Evolutionary conservation across 2,888 invertebrate species (phyloP), one percentile per base, ranked within the genome.

Genomic region (Ormyrus nitidulus): DNA sequence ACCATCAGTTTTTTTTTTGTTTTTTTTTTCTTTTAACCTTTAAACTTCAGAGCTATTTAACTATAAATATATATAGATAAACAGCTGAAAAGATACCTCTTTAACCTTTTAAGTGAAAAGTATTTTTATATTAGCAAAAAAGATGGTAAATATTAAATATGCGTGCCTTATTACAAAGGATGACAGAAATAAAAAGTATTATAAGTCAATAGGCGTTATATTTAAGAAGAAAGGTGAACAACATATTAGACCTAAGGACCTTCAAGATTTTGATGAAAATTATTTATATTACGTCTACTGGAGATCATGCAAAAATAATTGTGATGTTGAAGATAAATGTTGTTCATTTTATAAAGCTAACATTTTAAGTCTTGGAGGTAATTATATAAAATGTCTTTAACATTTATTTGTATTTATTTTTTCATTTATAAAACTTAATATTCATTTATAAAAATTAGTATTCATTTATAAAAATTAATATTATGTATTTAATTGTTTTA

Each of bases 311-410:
- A 62, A 62, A 44, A 62, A 11, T 6, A 46, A 9, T 3, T 62
- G 62, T n/a, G 46, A 48, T 2, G 46, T 48, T 49, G 11, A 46
- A n/a, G 62, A 62, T 11, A 44, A 48, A 62, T 62, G 62, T 3
- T 62, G 62, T n/a, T 46, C 44, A 9, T 62, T 62, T 62, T 62
- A 62, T 11, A 62, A 46, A 4, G 62, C 62, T 46, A 46, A 62
- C 11, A 62, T 62, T 0, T 1, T 62, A 4, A 62, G 62, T 46
- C 6, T 62, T 11, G 44, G 62, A 62, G 10, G 62, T 62, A 53
- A 53, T 0, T 53, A 53, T 10, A 53, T 9, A 10, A 9, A 53
- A 0, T 53, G 10, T 53, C 10, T 53, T 10, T 58, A 58, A n/a
- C 3, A 58, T 0, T 58, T 58, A n/a, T 10, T 58, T 6, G 11